phyloP scores from a whole-genome alignment of 2,888 invertebrate genomes.

The Lysandra bellargus region DNA sequence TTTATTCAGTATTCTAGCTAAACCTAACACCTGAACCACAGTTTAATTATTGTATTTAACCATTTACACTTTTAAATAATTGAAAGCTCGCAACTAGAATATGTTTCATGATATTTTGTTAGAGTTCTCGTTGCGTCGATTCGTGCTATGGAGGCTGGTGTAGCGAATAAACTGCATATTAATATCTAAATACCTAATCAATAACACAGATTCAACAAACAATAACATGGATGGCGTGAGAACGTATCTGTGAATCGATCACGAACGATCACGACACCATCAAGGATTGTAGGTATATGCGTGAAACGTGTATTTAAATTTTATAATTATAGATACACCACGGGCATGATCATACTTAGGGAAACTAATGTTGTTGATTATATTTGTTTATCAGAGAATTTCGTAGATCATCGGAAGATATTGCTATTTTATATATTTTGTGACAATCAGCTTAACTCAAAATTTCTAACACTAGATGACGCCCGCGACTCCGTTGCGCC shows the following conservation, averaged over 20 bases:
- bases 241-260: slow-evolving; percentile 37
- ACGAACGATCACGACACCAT: slow-evolving; percentile 38
- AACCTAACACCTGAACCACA: no score
- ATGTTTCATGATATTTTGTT: no score
- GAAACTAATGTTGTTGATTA: background rate
- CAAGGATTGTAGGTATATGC: slow-evolving; percentile 31
- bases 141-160: background rate
- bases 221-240: slow-evolving; percentile 33
- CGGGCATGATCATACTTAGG: background rate
- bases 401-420: no score
- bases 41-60: no score
- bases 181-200: slow-evolving; percentile 14
- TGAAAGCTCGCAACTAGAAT: no score
- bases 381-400: background rate
- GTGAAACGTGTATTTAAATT: slow-evolving; percentile 8
- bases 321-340: background rate
- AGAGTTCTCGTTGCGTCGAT: background rate
- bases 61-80: no score
- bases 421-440: no score
- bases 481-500: no score
- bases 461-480: no score
- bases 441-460: no score
- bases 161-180: background rate
- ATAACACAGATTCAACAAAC: background rate
- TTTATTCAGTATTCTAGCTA: no score